Conservation (phyloP, 2,888 invertebrate species). For the Cryptus viduatorius region DNA sequence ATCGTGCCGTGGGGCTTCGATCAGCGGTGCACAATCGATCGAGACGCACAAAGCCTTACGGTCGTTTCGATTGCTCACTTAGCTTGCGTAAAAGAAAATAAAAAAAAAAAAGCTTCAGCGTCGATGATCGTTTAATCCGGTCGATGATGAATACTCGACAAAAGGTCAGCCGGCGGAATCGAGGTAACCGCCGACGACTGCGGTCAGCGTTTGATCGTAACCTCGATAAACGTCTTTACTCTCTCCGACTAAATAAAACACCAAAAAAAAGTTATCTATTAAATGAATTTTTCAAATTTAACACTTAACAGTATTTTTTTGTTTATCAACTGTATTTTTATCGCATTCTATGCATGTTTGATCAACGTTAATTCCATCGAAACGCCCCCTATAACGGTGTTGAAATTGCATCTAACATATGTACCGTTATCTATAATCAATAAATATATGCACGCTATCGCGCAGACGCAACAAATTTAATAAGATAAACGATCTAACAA, state of each 20-base stretch:
- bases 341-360: neutral
- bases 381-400: conserved; percentile 8
- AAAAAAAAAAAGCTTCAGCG: conserved; percentile 7
- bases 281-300: neutral
- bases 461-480: conserved; percentile 7
- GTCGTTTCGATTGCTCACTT: conserved; percentile 33
- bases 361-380: neutral
- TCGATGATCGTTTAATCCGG: conserved; percentile 62
- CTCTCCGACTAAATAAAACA: neutral
- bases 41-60: conserved; percentile 4
- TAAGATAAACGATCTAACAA: conserved; percentile 5
- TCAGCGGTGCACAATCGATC: conserved; percentile 34
- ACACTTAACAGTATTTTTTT: neutral
- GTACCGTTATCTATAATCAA: conserved; percentile 1
- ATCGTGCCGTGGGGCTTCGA: conserved; percentile 28
- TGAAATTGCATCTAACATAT: neutral
- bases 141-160: conserved; percentile 75
- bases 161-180: conserved; percentile 75
- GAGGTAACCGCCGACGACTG: conserved; percentile 20
- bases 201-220: neutral
- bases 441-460: neutral
- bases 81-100: neutral
- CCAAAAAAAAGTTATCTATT: neutral
- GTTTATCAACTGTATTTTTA: neutral
- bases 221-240: neutral